Conservation (phyloP, 2,113 vertebrate species). For the Cnemophilus loriae region DNA sequence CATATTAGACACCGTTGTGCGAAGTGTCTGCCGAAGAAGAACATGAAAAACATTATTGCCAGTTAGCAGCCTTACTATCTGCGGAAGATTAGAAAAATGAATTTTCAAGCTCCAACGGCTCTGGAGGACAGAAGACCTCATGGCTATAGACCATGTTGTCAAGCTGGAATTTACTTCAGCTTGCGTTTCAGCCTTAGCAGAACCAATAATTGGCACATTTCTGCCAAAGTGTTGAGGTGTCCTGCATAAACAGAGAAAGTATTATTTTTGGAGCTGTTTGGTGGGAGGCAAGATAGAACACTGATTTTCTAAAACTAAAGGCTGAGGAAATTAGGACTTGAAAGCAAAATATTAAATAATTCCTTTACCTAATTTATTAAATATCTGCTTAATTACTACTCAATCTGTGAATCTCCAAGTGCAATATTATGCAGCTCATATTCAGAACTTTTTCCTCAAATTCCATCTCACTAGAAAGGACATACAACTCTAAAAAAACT, state of each 20-base stretch:
- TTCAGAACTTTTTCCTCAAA: background rate
- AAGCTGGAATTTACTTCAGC: background rate
- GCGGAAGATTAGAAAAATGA: background rate
- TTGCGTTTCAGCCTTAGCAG: background rate
- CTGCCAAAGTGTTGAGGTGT: background rate
- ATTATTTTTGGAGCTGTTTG: background rate
- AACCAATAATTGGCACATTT: background rate
- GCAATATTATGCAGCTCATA: background rate
- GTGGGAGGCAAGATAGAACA: background rate
- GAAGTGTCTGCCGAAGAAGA: background rate
- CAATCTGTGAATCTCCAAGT: background rate
- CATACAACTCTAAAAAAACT: background rate
- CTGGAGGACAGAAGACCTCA: background rate
- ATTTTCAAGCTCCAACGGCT: background rate
- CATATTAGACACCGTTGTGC: background rate
- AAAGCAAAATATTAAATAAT: background rate
- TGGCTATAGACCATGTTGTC: background rate
- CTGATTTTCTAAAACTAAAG: background rate
- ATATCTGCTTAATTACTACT: background rate
- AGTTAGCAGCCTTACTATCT: background rate
- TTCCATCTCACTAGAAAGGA: background rate
- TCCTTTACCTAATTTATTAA: background rate
- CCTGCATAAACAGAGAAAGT: background rate
- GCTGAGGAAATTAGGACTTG: background rate
- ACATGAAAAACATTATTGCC: background rate